Base-by-base conservation (phyloP, 2,888 invertebrate species). In the Xanthia togata region DNA sequence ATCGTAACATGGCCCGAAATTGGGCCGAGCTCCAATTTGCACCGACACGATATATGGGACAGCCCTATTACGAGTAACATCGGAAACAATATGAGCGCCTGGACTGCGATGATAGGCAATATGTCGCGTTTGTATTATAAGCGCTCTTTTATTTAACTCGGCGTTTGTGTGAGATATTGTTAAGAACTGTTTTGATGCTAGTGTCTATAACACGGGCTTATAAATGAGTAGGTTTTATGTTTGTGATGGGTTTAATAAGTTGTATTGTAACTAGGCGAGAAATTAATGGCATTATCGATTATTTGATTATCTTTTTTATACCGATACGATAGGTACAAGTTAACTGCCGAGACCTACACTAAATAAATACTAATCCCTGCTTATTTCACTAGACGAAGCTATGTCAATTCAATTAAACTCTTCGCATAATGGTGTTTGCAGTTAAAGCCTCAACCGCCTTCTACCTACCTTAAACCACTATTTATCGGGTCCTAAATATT, bases 61-160 rank as follows among this genome's bases (percentile, higher is more conserved):
- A 86, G 68, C 78, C 78, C 80, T 83, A 72, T 70, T 70, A 69
- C 47, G 62, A 73, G 72, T 63, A 11, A 69, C n/a, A 63, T 60
- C 47, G 78, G 64, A 72, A 78, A 86, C 81, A 82, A 82, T 82
- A 57, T 57, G 44, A 80, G 76, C 82, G 88, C 89, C 89, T 88
- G 83, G 53, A 47, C 64, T 31, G 6, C 50, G 67, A 55, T 63
- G 79, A 85, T 85, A 76, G 79, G 88, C 88, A 88, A 83, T 83
- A 76, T 73, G 79, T 81, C 75, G 70, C 68, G 70, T 68, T 62
- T 53, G 55, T 47, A 69, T 69, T 74, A 70, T 63, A 44, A 41
- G 53, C 55, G 63, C 44, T n/a, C 62, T 68, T 76, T 76, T 78
- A 78, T 83, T 76, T 76, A 14, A 20, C 26, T n/a, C 60, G 87